Conservation (phyloP, 2,888 invertebrate species). For the Prionchulus punctatus region DNA sequence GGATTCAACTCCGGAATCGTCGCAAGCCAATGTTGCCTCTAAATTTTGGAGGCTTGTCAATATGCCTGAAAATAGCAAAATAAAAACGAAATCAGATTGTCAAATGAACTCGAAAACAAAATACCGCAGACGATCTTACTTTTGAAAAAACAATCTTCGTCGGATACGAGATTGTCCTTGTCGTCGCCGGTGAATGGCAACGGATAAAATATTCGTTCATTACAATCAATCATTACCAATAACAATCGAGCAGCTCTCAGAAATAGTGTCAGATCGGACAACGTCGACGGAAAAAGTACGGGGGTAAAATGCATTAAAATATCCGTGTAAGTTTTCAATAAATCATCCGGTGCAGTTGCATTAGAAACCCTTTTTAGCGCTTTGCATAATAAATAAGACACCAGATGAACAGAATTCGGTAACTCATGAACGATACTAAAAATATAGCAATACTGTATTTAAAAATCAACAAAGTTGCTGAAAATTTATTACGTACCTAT, state of each 20-base stretch:
- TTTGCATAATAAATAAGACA: slow-evolving; percentile 15
- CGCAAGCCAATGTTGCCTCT: slow-evolving; percentile 14
- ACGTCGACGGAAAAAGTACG: slow-evolving; percentile 16
- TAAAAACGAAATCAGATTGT: not conserved
- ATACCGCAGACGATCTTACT: too few species aligned
- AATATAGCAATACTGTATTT: not conserved
- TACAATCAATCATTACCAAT: slow-evolving; percentile 15
- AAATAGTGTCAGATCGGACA: slow-evolving; percentile 15
- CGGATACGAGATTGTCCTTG: slow-evolving; percentile 2
- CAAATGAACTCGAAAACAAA: too few species aligned
- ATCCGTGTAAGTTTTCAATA: slow-evolving; percentile 16
- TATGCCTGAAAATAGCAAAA: slow-evolving; percentile 18
- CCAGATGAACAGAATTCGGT: slow-evolving; percentile 16
- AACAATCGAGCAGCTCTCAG: slow-evolving; percentile 16
- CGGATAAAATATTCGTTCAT: slow-evolving; percentile 16
- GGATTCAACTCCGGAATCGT: slow-evolving; percentile 3
- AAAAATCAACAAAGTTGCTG: not conserved
- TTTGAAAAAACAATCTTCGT: slow-evolving; percentile 15
- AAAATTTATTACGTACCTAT: slow-evolving; percentile 12
- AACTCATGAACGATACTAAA: slow-evolving; percentile 13
- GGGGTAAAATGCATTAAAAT: slow-evolving; percentile 17
- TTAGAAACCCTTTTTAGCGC: too few species aligned
- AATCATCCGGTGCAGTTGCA: too few species aligned
- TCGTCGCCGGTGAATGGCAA: slow-evolving; percentile 7
- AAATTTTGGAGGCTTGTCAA: slow-evolving; percentile 22